phyloP scores from a whole-genome alignment of 2,888 invertebrate genomes.

The Caenorhabditis angaria region DNA sequence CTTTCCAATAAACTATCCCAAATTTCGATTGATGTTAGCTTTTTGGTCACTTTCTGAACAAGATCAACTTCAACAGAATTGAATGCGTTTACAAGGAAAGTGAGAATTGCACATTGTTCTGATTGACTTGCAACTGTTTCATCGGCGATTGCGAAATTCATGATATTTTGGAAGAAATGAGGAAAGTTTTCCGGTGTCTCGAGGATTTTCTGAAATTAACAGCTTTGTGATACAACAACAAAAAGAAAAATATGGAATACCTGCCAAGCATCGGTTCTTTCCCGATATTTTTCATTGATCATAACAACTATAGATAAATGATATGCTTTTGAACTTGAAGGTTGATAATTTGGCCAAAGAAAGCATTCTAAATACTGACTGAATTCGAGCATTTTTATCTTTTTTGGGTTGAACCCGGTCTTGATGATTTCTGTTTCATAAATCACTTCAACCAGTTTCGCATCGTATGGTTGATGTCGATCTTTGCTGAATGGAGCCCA shows the following conservation, averaged over 20 bases:
- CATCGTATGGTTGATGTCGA: conserved; percentile 51
- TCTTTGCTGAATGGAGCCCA: conserved; percentile 85
- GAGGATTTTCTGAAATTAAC: conserved; percentile 59
- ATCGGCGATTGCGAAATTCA: conserved; percentile 77
- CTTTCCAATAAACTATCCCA: conserved; percentile 85
- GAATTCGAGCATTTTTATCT: conserved; percentile 62
- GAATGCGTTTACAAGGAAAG: conserved; percentile 94
- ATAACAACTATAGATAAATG: conserved; percentile 87
- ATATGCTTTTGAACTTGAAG: conserved; percentile 77
- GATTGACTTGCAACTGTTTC: conserved; percentile 73
- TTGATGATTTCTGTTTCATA: conserved; percentile 59
- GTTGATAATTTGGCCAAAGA: conserved; percentile 91
- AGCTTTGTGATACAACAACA: not conserved
- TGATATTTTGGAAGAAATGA: conserved; percentile 72
- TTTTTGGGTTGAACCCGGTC: conserved; percentile 65
- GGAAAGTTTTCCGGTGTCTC: conserved; percentile 70
- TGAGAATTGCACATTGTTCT: conserved; percentile 87
- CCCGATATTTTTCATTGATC: conserved; percentile 97
- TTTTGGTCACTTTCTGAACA: conserved; percentile 89
- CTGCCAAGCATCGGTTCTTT: conserved; percentile 95
- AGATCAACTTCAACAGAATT: conserved; percentile 95
- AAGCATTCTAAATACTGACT: conserved; percentile 96
- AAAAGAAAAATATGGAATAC: conserved; percentile 75
- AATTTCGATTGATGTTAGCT: conserved; percentile 89
- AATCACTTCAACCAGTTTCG: conserved; percentile 53